Conservation (phyloP, 1,140 invertebrate species). For the Hyphantria cunea region DNA sequence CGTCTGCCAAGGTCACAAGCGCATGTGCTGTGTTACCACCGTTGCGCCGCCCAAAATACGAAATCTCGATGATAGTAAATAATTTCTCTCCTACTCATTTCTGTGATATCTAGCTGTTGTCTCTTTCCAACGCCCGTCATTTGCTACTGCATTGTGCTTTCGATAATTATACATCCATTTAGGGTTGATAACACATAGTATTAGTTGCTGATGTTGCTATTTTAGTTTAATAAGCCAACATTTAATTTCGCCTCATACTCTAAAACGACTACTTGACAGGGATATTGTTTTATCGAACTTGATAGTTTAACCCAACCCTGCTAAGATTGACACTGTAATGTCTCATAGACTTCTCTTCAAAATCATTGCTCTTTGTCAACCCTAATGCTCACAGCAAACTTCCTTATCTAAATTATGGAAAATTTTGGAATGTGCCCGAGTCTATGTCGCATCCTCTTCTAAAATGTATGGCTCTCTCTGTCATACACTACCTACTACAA, state of each 20-base stretch:
- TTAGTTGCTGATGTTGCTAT: not conserved
- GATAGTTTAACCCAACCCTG: no score
- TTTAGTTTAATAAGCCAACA: no score
- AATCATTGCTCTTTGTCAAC: slow-evolving; percentile 40
- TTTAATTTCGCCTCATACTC: no score
- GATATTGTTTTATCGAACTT: no score
- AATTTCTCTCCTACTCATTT: slow-evolving; percentile 42
- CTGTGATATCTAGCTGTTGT: slow-evolving; percentile 15
- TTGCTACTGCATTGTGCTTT: slow-evolving; percentile 46
- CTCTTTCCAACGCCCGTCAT: slow-evolving; percentile 44
- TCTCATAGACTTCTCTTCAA: no score
- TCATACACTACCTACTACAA: slow-evolving; percentile 63
- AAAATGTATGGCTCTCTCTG: slow-evolving; percentile 42
- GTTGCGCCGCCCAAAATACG: slow-evolving; percentile 66
- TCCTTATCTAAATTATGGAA: slow-evolving; percentile 81
- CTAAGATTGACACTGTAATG: no score
- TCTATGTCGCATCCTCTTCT: slow-evolving; percentile 51
- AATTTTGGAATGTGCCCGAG: slow-evolving; percentile 74
- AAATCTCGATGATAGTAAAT: slow-evolving; percentile 57
- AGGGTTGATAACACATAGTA: slow-evolving; percentile 43
- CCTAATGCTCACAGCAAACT: slow-evolving; percentile 78
- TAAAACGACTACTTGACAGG: no score
- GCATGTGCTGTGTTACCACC: slow-evolving; percentile 51
- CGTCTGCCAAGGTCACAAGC: slow-evolving; percentile 67
- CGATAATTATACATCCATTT: slow-evolving; percentile 50